Evolutionary conservation across 1,140 invertebrate genomes (phyloP), one percentile per base, ranked within the genome.

Genomic region (Lepidurus packardi): DNA sequence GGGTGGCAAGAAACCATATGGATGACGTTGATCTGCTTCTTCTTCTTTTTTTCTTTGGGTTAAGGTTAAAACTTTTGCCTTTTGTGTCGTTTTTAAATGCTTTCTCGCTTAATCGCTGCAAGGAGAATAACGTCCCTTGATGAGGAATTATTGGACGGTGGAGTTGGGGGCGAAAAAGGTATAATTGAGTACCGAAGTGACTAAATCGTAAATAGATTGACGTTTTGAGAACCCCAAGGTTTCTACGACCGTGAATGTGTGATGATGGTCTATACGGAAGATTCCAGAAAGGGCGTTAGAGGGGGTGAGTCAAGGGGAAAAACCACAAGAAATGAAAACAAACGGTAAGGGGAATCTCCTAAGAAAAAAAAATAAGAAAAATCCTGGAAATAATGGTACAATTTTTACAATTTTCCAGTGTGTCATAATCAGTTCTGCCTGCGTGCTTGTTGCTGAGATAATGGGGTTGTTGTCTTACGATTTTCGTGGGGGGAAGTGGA

Each of bases 141-240:
- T 65, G 53, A 65, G 53, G n/a, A 65, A 13, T 65, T 65, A 65
- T 65, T 65, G 53, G 53, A 7, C 16, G 53, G 13, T 65, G 21
- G 21, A 65, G 53, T 65, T 7, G 6, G 53, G 2, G 34, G 34
- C 34, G 34, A 34, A 34, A 34, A 34, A 21, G 53, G 53, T 65
- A 65, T 13, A 65, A 21, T 21, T 21, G 53, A 65, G 53, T 65
- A 65, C 53, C 53, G 53, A 65, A 21, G 34, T 34, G 16, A 8
- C n/a, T 21, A 65, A 65, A 65, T 65, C 53, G 53, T 65, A 65
- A 65, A 65, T 65, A 65, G 53, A 65, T 65, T 65, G 53, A 65
- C 53, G 53, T 21, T 65, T 65, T 7, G 13, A 21, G 16, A 21
- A 65, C 9, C 53, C 53, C n/a, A 7, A 65, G 21, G 21, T 21